These are phyloP conservation scores for Plagodis dolabraria DNA, from an alignment of 2,888 invertebrate genomes.

Conservation along the genomic window DNA sequence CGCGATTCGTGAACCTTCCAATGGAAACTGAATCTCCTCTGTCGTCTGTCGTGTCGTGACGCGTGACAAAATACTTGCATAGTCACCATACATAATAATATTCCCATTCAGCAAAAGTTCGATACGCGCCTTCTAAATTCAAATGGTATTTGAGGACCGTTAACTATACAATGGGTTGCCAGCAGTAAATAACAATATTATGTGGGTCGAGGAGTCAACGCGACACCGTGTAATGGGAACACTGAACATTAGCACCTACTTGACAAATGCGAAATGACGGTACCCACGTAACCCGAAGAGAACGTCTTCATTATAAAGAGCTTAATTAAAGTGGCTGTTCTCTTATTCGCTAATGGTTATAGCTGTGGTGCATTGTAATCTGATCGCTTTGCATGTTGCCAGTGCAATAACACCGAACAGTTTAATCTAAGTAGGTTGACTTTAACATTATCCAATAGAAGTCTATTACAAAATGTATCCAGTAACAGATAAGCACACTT, in stretches of 20 bases:
- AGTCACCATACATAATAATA: conserved; percentile 37
- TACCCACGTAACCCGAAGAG: conserved; percentile 52
- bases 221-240: conserved; percentile 71
- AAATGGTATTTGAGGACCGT: conserved; percentile 67
- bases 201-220: conserved; percentile 73
- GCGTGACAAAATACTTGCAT: conserved; percentile 30
- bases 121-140: conserved; percentile 57
- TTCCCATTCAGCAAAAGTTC: conserved; percentile 49
- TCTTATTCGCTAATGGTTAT: conserved; percentile 42
- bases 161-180: conserved; percentile 72
- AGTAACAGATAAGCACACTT: too few species aligned
- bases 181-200: conserved; percentile 69
- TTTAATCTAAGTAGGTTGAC: conserved; percentile 66
- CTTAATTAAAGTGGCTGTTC: conserved; percentile 55
- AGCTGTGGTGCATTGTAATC: conserved; percentile 56
- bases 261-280: conserved; percentile 50
- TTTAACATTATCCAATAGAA: conserved; percentile 53
- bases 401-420: conserved; percentile 51
- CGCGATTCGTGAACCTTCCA: conserved; percentile 4
- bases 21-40: conserved; percentile 1
- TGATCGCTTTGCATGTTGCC: conserved; percentile 62
- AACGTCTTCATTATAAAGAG: conserved; percentile 56
- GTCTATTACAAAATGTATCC: conserved; percentile 18
- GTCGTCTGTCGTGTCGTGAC: conserved; percentile 17
- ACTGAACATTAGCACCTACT: conserved; percentile 64